A percentile compares a stretch with the other conserved stretches of the same genome.
These are phyloP conservation scores for Emydoidea blandingii DNA, from an alignment of 2,797 vertebrate species.

Conservation along the genomic window DNA sequence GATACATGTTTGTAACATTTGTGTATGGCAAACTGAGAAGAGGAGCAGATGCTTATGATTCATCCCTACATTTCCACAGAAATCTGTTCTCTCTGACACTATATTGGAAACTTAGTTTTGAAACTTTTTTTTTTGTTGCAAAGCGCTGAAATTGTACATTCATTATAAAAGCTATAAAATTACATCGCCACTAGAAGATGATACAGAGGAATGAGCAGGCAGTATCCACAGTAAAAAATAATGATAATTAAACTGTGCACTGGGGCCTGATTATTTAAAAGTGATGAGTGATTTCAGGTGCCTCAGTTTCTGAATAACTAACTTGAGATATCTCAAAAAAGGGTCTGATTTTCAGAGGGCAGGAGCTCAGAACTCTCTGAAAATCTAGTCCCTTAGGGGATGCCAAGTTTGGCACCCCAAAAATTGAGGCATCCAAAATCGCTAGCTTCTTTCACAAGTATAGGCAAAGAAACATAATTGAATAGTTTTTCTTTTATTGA, in stretches of 20 bases:
- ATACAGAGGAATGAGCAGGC: background rate
- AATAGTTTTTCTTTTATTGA: background rate
- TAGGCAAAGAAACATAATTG: background rate
- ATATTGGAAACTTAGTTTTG: background rate
- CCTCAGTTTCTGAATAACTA: background rate
- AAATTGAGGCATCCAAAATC: background rate
- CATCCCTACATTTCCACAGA: background rate
- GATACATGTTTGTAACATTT: background rate
- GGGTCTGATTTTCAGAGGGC: background rate
- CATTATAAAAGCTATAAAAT: background rate
- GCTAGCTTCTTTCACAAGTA: background rate
- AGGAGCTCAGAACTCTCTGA: background rate
- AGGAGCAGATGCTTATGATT: background rate
- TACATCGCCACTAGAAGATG: background rate
- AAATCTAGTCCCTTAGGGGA: background rate
- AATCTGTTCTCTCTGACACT: background rate
- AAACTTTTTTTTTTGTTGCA: slow-evolving; percentile 11
- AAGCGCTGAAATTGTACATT: background rate
- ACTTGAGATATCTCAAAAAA: background rate
- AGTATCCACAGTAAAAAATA: background rate
- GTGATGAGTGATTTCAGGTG: background rate
- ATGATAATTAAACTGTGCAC: background rate
- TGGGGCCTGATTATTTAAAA: background rate
- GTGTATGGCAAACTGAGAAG: background rate
- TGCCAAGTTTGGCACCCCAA: background rate